A percentile compares a stretch with the other conserved stretches of the same genome.
phyloP scores from a whole-genome alignment of 2,797 vertebrate species.

The Bovichtus diacanthus region DNA sequence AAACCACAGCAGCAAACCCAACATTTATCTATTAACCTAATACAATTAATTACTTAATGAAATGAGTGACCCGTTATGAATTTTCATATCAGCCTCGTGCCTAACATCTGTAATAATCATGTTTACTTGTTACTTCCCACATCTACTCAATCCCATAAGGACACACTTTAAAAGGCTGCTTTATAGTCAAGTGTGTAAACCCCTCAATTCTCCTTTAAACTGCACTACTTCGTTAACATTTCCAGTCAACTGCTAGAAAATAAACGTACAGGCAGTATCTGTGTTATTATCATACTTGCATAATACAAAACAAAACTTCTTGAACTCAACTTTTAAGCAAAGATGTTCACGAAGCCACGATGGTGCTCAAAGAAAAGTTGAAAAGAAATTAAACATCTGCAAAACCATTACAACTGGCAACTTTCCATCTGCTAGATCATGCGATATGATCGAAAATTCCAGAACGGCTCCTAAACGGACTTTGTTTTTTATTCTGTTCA shows the following conservation, averaged over 20 bases:
- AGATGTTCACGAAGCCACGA: neutral
- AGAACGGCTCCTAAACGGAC: neutral
- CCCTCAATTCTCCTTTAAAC: neutral
- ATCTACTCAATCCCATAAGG: constrained; percentile 3
- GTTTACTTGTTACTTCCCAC: constrained; percentile 17
- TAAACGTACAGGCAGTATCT: neutral
- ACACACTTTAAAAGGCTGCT: constrained; percentile 7
- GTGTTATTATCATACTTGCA: neutral
- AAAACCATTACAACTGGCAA: neutral
- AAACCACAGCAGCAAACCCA: neutral
- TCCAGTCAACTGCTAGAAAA: neutral
- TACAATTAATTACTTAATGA: neutral
- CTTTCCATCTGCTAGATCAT: neutral
- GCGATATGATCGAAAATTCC: neutral
- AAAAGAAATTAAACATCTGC: neutral
- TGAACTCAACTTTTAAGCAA: neutral
- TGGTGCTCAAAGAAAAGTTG: neutral
- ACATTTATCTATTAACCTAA: constrained; percentile 4
- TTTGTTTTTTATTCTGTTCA: neutral
- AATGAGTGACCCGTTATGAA: constrained; percentile 2
- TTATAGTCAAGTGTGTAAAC: neutral
- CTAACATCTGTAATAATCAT: constrained; percentile 15
- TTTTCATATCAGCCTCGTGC: constrained; percentile 1
- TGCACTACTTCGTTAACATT: neutral
- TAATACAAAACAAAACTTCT: neutral